Conservation (phyloP, 2,113 vertebrate species). For the Pandion haliaetus region DNA sequence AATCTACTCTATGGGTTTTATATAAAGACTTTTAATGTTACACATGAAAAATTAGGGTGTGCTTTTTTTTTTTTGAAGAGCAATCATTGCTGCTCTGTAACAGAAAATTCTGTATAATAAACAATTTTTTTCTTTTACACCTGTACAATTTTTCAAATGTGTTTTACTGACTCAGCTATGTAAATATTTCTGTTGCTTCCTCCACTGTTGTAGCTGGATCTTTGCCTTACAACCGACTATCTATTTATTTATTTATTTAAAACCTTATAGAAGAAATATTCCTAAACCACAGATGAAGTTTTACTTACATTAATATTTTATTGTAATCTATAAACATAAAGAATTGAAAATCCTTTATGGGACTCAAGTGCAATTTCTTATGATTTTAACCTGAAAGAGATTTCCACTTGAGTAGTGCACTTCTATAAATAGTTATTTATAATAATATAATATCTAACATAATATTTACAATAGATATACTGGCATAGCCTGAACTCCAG, state of each 20-base stretch:
- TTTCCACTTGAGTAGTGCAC: background rate
- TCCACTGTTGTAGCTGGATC: background rate
- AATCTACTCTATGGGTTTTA: background rate
- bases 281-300: background rate
- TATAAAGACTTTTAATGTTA: background rate
- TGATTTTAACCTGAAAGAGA: background rate
- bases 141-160: background rate
- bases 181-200: background rate
- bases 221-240: background rate
- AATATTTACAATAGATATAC: background rate
- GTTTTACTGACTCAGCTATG: background rate
- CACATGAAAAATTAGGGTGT: background rate
- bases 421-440: background rate
- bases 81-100: background rate
- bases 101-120: background rate
- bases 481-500: background rate
- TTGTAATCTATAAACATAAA: background rate
- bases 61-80: background rate
- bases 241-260: background rate
- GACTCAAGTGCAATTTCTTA: background rate
- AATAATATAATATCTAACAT: background rate
- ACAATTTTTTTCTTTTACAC: background rate
- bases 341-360: background rate
- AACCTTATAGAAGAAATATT: background rate
- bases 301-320: background rate